Evolutionary conservation across 2,113 vertebrate genomes (phyloP), one percentile per base, ranked within the genome.

Genomic region (Pseudorhombus dupliciocellatus): DNA sequence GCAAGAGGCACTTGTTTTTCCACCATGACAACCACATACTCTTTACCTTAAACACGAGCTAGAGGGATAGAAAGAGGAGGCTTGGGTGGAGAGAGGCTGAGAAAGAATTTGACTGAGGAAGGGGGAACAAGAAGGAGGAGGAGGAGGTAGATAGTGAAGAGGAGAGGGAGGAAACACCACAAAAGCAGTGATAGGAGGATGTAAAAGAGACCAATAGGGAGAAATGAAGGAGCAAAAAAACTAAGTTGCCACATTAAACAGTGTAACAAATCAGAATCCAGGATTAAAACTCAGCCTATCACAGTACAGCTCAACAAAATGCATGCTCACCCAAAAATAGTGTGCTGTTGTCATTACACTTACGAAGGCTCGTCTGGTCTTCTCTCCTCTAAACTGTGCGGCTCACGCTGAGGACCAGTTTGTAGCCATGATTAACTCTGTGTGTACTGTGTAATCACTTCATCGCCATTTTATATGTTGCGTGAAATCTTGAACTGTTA

Each of bases 1-100:
- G 85, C 88, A 91, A 86, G 83, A 93, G 87, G 90, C 84, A 89
- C 67, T 86, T 87, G 65, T 85, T 84, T 87, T 85, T 85, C 75
- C 88, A 90, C 87, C 86, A 90, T 91, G 75, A 90, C 87, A 91
- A 87, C 88, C 85, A 87, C 89, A 90, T 87, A 91, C 84, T 87
- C 86, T 85, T 88, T 87, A 90, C 88, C 91, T 89, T 80, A 87
- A 84, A 89, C 84, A 90, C 70, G 70, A 80, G 85, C 88, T 82
- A 86, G 84, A 83, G 48, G 75, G 66, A 74, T 34, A 90, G 81
- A 86, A 56, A 82, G 53, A 80, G 22, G 65, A 78, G 71, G 62
- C 53, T 66, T 70, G 66, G 66, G 74, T 79, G 70, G 73, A 70
- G 63, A 69, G 37, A 77, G 63, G 67, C 11, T 7, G 71, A 70